Conservation (phyloP, 2,888 invertebrate genomes). For the Ormyrus labotus region DNA sequence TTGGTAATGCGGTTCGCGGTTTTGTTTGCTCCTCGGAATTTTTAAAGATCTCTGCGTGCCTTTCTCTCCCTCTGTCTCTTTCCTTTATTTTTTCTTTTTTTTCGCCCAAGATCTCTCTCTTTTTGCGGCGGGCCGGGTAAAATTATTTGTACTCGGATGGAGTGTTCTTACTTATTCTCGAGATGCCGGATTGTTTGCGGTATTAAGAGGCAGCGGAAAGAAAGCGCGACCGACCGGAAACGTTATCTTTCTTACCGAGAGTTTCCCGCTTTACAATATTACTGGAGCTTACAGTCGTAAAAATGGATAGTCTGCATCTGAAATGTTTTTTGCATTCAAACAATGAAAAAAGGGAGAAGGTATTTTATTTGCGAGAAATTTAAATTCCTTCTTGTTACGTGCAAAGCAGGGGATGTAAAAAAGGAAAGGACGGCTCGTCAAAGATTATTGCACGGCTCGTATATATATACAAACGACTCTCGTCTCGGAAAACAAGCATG, state of each 20-base stretch:
- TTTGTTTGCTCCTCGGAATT: constrained; percentile 34
- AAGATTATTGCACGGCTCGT: neutral
- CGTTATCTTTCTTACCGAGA: neutral
- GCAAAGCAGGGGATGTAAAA: no score
- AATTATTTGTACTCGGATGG: constrained; percentile 46
- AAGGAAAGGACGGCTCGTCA: constrained; percentile 5
- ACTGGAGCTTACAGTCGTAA: no score
- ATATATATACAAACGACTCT: no score
- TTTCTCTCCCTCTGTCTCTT: neutral
- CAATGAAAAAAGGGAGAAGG: neutral
- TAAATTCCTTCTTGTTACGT: neutral
- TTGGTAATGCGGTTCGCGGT: neutral
- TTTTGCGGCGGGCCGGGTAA: constrained; percentile 13
- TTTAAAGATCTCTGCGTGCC: constrained; percentile 33
- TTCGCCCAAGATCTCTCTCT: constrained; percentile 4
- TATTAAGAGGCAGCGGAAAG: neutral
- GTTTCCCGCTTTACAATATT: neutral
- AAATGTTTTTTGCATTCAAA: neutral
- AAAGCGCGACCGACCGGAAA: neutral
- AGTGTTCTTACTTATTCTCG: constrained; percentile 35
- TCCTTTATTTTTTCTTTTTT: no score
- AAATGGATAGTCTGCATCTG: no score
- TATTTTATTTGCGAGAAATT: neutral
- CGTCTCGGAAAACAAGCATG: neutral
- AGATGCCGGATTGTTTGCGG: constrained; percentile 17